phyloP scores from a whole-genome alignment of 2,888 invertebrate genomes.

The Artemia sinica region DNA sequence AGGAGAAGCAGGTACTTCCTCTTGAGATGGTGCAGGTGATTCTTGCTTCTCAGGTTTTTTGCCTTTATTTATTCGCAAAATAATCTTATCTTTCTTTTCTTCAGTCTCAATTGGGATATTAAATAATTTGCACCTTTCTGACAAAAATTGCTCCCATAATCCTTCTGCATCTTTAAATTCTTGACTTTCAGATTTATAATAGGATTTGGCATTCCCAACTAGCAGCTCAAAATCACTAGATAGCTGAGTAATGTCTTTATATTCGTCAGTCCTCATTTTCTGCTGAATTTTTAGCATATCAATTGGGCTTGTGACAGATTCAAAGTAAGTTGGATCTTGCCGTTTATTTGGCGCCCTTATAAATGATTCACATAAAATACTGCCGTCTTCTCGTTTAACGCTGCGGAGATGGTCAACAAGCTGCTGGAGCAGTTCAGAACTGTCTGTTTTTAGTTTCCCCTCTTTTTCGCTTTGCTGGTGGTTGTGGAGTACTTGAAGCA shows the following conservation, averaged over 20 bases:
- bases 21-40: constrained; percentile 31
- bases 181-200: constrained; percentile 56
- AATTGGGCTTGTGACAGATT: constrained; percentile 79
- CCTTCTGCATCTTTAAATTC: constrained; percentile 80
- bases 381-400: constrained; percentile 78
- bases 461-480: constrained; percentile 39
- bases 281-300: constrained; percentile 88
- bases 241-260: constrained; percentile 79
- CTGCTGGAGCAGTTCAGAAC: constrained; percentile 64
- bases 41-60: constrained; percentile 24
- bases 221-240: constrained; percentile 75
- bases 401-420: constrained; percentile 78
- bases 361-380: constrained; percentile 76
- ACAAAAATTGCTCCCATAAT: constrained; percentile 63
- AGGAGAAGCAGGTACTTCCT: constrained; percentile 39
- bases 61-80: constrained; percentile 38
- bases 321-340: constrained; percentile 76
- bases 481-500: constrained; percentile 2
- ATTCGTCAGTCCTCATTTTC: constrained; percentile 90
- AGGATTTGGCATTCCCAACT: constrained; percentile 83
- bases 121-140: constrained; percentile 39
- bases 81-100: constrained; percentile 36
- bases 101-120: constrained; percentile 27
- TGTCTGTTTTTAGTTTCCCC: constrained; percentile 90
- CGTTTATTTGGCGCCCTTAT: constrained; percentile 83